Evolutionary conservation across 1,140 invertebrate genomes (phyloP).

Genomic region (Portunus trituberculatus): DNA sequence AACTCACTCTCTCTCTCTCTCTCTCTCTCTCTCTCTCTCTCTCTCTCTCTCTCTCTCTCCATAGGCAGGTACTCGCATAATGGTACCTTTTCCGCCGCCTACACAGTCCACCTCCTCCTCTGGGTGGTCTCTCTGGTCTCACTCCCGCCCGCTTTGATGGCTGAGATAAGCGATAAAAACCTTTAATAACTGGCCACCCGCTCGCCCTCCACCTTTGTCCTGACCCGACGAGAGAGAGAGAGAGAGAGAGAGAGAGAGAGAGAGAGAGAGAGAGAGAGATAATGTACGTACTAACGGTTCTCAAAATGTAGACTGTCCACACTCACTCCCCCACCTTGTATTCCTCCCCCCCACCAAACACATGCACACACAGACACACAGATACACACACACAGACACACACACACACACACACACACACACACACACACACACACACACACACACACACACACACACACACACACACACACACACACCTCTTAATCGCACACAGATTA

Average conservation of each 20-base stretch:
- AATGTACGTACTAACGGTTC: too few relatives aligned
- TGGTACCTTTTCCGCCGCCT: background rate
- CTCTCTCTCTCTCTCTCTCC: conserved; percentile 9
- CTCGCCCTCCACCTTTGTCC: background rate
- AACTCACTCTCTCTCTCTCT: too few relatives aligned
- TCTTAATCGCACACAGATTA: too few relatives aligned
- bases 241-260: too few relatives aligned
- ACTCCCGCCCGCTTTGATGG: background rate
- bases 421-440: conserved; percentile 20
- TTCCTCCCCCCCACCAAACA: too few relatives aligned
- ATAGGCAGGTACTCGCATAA: background rate
- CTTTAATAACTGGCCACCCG: background rate
- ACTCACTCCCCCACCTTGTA: too few relatives aligned
- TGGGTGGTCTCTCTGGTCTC: background rate
- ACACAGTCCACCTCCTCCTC: background rate
- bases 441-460: conserved; percentile 20
- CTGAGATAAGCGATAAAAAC: background rate
- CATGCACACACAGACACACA: too few relatives aligned
- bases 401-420: conserved; percentile 18
- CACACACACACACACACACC: too few relatives aligned
- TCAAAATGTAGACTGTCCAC: too few relatives aligned
- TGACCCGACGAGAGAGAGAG: background rate
- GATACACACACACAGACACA: background rate
- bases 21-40: background rate
- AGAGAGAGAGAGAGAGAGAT: too few relatives aligned